phyloP scores from a whole-genome alignment of 2,113 vertebrate species.

The Baryphthengus martii region DNA sequence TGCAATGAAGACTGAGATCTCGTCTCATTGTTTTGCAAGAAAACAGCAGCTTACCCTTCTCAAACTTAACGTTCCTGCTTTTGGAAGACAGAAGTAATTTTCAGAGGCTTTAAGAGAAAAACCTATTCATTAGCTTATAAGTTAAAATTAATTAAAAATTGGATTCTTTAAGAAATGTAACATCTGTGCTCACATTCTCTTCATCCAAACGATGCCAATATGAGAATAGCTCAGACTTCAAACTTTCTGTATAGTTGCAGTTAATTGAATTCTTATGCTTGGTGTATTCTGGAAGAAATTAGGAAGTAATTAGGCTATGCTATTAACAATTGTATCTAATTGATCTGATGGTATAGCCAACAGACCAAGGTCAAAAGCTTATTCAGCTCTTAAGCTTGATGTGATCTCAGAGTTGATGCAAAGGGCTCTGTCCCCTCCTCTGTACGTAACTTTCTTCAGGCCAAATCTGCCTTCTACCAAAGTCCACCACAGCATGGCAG shows the following conservation, averaged over 20 bases:
- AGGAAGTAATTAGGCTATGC: slow-evolving; percentile 29
- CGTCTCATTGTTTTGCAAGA: neutral
- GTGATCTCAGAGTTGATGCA: neutral
- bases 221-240: slow-evolving; percentile 7
- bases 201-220: neutral
- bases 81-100: neutral
- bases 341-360: slow-evolving; percentile 11
- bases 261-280: slow-evolving; percentile 55
- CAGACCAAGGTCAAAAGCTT: slow-evolving; percentile 42
- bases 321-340: slow-evolving; percentile 45
- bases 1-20: neutral
- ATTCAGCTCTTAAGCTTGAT: neutral
- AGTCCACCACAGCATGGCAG: neutral
- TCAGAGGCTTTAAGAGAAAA: neutral
- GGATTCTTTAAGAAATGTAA: slow-evolving; percentile 29
- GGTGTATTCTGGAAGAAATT: slow-evolving; percentile 52
- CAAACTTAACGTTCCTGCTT: neutral
- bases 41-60: neutral
- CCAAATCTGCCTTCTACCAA: neutral
- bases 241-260: slow-evolving; percentile 23
- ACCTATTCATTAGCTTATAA: neutral
- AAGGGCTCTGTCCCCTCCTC: neutral
- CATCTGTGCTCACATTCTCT: neutral
- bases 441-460: rapidly evolving
- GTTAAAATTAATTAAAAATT: slow-evolving; percentile 41